Conservation (phyloP, 2,797 vertebrate genomes). For the Chanos chanos region DNA sequence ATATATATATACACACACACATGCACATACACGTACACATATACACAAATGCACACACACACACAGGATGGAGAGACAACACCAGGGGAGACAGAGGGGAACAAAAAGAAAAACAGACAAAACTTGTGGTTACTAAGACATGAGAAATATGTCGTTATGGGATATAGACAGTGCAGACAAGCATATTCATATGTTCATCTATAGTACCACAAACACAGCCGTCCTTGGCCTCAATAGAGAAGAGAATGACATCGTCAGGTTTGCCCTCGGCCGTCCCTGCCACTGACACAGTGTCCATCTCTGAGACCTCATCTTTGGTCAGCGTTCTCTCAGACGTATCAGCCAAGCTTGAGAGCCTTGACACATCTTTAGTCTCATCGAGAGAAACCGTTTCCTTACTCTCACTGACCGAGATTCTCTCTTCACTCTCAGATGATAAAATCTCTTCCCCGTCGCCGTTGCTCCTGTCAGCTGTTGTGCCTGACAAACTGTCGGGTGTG, state of each 20-base stretch:
- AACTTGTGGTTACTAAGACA: no score
- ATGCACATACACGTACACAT: background rate
- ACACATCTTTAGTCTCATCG: conserved; percentile 1
- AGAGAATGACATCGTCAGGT: conserved; percentile 6
- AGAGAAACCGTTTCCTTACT: conserved; percentile 12
- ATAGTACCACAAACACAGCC: conserved; percentile 9
- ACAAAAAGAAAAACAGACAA: background rate
- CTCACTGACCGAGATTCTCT: conserved; percentile 9
- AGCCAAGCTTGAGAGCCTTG: background rate
- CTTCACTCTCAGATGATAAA: conserved; percentile 7
- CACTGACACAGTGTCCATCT: background rate
- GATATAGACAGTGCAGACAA: no score
- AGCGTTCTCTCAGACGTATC: conserved; percentile 3
- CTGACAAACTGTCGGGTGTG: background rate
- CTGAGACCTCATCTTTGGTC: conserved; percentile 6
- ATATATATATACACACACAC: no score
- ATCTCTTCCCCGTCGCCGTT: conserved; percentile 2
- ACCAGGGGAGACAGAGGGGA: background rate
- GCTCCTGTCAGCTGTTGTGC: background rate
- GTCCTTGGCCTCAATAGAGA: conserved; percentile 10
- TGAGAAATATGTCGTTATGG: no score
- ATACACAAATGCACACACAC: background rate
- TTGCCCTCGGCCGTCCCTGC: background rate
- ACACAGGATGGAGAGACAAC: background rate
- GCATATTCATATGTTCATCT: background rate